Conservation (phyloP, 2,888 invertebrate species). For the Chaetoderma sp. region DNA sequence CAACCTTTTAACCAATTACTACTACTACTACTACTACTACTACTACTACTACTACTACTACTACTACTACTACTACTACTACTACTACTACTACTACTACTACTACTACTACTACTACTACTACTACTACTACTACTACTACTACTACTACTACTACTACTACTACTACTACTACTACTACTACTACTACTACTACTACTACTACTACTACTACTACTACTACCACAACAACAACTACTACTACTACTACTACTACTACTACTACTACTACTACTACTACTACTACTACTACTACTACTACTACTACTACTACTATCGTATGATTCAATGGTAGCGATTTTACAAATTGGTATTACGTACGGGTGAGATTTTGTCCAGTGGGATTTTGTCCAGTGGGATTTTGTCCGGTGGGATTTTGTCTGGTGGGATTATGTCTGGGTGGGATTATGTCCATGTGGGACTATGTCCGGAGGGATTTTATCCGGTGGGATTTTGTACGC, state of each 20-base stretch:
- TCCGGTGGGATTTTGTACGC: no score
- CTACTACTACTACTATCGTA: background rate
- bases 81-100: slow-evolving; percentile 16
- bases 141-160: slow-evolving; percentile 10
- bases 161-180: background rate
- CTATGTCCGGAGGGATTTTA: no score
- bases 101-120: slow-evolving; percentile 20
- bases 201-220: background rate
- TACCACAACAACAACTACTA: no score
- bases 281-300: background rate
- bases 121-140: slow-evolving; percentile 3
- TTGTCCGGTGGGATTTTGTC: no score
- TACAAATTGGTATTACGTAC: no score
- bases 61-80: background rate
- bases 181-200: background rate
- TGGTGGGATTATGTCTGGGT: no score
- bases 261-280: background rate
- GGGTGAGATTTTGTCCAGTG: no score
- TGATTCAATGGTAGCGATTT: no score
- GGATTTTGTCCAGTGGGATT: no score
- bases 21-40: slow-evolving; percentile 4
- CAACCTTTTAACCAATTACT: no score
- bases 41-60: slow-evolving; percentile 5
- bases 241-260: background rate
- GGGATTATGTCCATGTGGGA: no score